phyloP scores from a whole-genome alignment of 2,113 vertebrate species.

The Gracilinanus agilis region DNA sequence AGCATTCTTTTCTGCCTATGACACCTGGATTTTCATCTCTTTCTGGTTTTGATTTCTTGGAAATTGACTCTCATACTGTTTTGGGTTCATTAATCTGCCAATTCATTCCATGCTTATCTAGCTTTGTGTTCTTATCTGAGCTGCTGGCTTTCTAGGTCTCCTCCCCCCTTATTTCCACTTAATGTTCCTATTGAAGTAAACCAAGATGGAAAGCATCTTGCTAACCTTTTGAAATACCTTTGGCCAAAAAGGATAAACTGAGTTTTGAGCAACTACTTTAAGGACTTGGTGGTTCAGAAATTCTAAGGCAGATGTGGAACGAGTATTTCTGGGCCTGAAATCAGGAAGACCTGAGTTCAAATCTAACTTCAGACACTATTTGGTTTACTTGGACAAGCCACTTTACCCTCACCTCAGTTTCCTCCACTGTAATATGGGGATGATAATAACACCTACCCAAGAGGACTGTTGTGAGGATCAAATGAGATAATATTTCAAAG shows the following conservation, averaged over 20 bases:
- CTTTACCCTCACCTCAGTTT: not conserved
- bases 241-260: not conserved
- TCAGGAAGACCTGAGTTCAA: not conserved
- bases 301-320: not conserved
- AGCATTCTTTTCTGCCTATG: not conserved
- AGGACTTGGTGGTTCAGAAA: not conserved
- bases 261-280: not conserved
- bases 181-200: not conserved
- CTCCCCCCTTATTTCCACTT: not conserved
- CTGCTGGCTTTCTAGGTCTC: not conserved
- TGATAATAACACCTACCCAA: not conserved
- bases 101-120: not conserved
- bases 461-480: not conserved
- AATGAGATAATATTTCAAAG: not conserved
- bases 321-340: not conserved
- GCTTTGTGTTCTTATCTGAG: not conserved
- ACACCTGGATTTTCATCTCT: not conserved
- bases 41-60: not conserved
- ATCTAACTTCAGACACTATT: not conserved
- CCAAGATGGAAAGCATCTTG: not conserved
- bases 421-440: not conserved
- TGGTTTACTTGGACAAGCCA: not conserved
- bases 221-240: not conserved
- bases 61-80: not conserved
- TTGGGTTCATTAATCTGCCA: not conserved